Percentiles rank a stretch among this genome's conserved stretches.
These are phyloP conservation scores for Pituophis catenifer DNA, from an alignment of 2,113 vertebrate genomes.

Conservation along the genomic window DNA sequence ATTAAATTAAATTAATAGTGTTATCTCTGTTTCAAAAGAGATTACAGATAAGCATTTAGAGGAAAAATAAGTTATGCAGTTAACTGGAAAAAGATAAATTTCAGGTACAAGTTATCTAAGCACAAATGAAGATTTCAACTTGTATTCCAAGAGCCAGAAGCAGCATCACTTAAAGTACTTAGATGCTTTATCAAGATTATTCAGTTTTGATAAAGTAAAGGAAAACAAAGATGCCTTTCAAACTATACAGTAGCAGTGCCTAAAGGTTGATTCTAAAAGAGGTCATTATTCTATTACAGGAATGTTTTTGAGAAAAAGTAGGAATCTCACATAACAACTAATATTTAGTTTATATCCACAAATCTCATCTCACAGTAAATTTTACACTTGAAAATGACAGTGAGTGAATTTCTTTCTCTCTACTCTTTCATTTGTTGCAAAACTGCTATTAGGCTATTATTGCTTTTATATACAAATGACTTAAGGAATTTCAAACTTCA, in stretches of 20 bases:
- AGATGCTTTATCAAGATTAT: neutral
- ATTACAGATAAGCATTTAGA: slow-evolving; percentile 2
- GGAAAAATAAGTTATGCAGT: neutral
- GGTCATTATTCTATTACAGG: neutral
- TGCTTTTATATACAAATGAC: neutral
- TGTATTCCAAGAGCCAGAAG: neutral
- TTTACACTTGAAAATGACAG: neutral
- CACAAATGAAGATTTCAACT: slow-evolving; percentile 1
- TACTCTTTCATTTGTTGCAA: neutral
- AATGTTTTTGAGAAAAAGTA: neutral
- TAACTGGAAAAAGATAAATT: neutral
- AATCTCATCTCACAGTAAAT: neutral
- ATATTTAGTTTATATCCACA: neutral
- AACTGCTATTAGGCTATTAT: neutral
- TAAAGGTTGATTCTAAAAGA: neutral
- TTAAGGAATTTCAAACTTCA: neutral
- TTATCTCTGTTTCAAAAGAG: slow-evolving; percentile 2
- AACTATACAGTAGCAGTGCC: neutral
- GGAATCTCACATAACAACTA: neutral
- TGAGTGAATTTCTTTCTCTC: neutral
- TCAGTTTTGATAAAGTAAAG: neutral
- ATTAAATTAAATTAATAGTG: neutral
- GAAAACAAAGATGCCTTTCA: slow-evolving; percentile 9
- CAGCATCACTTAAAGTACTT: neutral
- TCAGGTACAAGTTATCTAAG: neutral